These are phyloP conservation scores for Cyphomyrus discorhynchus DNA, from an alignment of 2,113 vertebrate genomes.

Conservation along the genomic window DNA sequence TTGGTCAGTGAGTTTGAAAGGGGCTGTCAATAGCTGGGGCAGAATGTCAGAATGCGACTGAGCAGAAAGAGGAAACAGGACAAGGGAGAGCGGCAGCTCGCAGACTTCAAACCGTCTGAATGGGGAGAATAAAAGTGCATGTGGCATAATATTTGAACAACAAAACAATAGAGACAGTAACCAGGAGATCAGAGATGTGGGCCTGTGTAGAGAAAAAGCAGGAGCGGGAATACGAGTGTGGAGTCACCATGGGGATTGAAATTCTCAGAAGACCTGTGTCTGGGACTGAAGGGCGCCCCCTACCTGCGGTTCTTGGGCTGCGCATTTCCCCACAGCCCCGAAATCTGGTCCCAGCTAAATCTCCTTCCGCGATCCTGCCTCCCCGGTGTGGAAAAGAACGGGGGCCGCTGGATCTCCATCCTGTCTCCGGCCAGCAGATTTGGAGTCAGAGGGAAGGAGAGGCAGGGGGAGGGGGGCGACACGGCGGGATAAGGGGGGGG, in stretches of 20 bases:
- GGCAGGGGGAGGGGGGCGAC: background rate
- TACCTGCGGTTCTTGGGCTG: conserved; percentile 47
- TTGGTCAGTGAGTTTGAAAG: background rate
- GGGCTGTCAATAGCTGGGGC: background rate
- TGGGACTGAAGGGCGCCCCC: background rate
- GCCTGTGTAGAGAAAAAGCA: background rate
- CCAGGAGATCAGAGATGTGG: background rate
- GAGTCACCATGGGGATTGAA: background rate
- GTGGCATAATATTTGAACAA: background rate
- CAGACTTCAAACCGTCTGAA: background rate
- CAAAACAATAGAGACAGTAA: background rate
- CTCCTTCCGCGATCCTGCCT: conserved; percentile 51
- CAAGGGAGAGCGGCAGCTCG: background rate
- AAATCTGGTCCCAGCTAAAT: conserved; percentile 68
- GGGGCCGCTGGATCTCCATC: conserved; percentile 25
- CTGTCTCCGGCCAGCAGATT: conserved; percentile 12
- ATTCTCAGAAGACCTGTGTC: background rate
- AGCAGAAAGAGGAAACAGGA: background rate
- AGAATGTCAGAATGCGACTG: background rate
- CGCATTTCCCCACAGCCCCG: conserved; percentile 22
- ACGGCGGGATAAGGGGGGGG: conserved; percentile 13
- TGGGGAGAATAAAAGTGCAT: background rate
- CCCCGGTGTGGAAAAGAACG: background rate
- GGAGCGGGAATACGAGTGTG: background rate
- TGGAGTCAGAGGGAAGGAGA: background rate